These are phyloP conservation scores for Boulengeromyrus knoepffleri DNA, from an alignment of 2,113 vertebrate species.

Conservation along the genomic window DNA sequence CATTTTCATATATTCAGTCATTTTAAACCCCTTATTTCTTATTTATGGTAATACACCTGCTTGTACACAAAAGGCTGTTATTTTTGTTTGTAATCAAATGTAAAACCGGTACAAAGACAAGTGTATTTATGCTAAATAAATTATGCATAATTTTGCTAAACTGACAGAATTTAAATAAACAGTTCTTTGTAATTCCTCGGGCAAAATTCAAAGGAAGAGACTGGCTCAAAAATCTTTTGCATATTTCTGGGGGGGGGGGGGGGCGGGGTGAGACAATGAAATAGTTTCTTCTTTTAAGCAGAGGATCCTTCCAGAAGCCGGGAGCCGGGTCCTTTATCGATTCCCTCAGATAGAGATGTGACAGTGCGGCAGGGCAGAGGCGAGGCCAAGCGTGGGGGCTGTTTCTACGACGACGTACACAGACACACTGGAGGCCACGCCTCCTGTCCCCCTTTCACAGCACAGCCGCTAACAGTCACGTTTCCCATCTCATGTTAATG, in stretches of 20 bases:
- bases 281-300: background rate
- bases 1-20: background rate
- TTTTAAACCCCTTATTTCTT: background rate
- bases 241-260: background rate
- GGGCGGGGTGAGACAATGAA: background rate
- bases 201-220: background rate
- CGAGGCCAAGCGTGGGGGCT: background rate
- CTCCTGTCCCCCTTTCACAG: background rate
- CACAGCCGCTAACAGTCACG: background rate
- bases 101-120: background rate
- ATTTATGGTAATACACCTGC: background rate
- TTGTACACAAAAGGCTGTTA: conserved; percentile 1
- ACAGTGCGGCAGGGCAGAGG: background rate
- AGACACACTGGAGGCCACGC: background rate
- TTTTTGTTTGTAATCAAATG: background rate
- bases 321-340: background rate
- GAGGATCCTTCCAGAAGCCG: background rate
- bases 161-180: background rate
- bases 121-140: conserved; percentile 9
- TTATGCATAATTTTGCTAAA: conserved; percentile 4
- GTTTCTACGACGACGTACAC: background rate
- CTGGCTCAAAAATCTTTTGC: background rate
- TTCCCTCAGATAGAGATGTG: background rate
- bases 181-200: conserved; percentile 1
- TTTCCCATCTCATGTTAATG: background rate